Evolutionary conservation across 2,797 vertebrate genomes (phyloP).

Genomic region (Iguana delicatissima): DNA sequence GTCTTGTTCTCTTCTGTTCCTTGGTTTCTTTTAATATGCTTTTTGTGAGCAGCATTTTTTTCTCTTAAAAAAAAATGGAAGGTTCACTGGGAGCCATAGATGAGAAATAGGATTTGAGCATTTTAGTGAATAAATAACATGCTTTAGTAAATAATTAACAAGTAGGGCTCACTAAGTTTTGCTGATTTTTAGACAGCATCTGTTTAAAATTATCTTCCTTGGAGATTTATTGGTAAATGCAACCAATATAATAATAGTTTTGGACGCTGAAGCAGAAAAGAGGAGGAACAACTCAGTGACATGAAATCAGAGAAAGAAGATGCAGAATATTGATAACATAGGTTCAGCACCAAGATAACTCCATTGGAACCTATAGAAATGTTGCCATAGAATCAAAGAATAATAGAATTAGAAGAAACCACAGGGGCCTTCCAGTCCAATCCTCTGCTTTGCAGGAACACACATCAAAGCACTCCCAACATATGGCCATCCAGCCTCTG

Average conservation of each 20-base stretch:
- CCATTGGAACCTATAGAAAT: no score
- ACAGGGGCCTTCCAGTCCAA: no score
- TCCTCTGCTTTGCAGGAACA: no score
- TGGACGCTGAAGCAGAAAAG: not conserved
- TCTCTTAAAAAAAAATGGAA: not conserved
- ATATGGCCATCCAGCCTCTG: no score
- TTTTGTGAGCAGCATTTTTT: not conserved
- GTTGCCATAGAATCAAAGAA: no score
- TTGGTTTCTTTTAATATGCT: not conserved
- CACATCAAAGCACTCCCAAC: no score
- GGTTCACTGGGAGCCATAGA: not conserved
- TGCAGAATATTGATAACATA: not conserved
- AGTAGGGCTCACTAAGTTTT: not conserved
- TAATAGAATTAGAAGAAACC: no score
- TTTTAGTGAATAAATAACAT: not conserved
- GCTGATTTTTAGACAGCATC: not conserved
- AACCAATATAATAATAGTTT: not conserved
- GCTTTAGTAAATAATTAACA: no score
- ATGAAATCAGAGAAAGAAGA: not conserved
- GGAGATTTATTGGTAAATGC: not conserved
- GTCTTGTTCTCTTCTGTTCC: not conserved
- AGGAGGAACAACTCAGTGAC: not conserved
- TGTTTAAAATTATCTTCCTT: not conserved
- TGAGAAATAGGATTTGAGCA: not conserved
- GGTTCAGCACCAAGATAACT: no score